Percentiles rank a stretch among this genome's conserved stretches.
Evolutionary conservation across 2,888 invertebrate species (phyloP).

Genomic region (Coenonympha arcania): DNA sequence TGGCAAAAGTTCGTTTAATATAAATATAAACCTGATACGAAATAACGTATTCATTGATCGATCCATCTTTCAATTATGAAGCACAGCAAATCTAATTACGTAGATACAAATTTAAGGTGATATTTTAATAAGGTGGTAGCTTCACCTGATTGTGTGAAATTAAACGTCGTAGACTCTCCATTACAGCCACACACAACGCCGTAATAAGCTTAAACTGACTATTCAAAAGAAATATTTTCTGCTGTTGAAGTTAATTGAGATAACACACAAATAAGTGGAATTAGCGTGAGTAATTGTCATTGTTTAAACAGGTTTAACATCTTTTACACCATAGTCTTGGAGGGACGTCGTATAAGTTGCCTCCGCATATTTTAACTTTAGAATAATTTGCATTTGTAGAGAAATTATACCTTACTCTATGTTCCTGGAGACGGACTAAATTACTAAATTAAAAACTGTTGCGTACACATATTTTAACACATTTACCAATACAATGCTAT

Average conservation of each 20-base stretch:
- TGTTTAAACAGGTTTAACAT: slow-evolving; percentile 30
- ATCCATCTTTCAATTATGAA: no score
- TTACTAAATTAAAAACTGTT: slow-evolving; percentile 34
- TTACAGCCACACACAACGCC: slow-evolving; percentile 3
- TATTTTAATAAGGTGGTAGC: not conserved
- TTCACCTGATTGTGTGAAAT: not conserved
- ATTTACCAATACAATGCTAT: slow-evolving; percentile 9
- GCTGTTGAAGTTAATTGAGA: slow-evolving; percentile 29
- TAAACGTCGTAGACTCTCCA: not conserved
- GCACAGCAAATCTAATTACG: no score
- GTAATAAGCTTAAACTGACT: not conserved
- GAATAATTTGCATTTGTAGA: slow-evolving; percentile 27
- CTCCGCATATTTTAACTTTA: slow-evolving; percentile 20
- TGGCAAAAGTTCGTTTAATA: no score
- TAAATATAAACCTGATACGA: no score
- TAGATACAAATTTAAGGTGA: no score
- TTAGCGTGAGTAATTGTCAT: slow-evolving; percentile 21
- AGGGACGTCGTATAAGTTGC: slow-evolving; percentile 12
- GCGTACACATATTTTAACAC: not conserved
- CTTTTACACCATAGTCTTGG: slow-evolving; percentile 28
- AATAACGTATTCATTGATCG: no score
- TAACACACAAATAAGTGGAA: slow-evolving; percentile 27
- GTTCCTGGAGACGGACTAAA: slow-evolving; percentile 28
- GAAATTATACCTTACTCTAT: slow-evolving; percentile 30
- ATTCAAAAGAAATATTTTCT: slow-evolving; percentile 2